Evolutionary conservation across 1,140 invertebrate genomes (phyloP), one percentile per base, ranked within the genome.

Genomic region (Ceratina calcarata): DNA sequence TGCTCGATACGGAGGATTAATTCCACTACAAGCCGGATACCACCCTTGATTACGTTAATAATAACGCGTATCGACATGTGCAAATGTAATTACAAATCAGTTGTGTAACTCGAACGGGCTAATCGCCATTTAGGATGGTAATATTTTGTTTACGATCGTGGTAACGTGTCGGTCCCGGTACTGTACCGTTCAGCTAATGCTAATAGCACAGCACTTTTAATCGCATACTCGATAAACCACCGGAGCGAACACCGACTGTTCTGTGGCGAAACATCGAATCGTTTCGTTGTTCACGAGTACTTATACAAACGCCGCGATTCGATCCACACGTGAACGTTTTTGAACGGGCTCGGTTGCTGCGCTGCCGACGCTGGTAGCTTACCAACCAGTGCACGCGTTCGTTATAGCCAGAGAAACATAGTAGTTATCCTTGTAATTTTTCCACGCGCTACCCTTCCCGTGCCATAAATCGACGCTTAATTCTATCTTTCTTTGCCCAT

Each of bases 91-190:
- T 83, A 80, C 66, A 53, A 6, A 27, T 15, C 55, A 16, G 20
- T 84, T 84, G 13, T 61, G 49, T 32, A 80, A 80, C 55, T 45
- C 58, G 80, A 82, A 75, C 73, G 65, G 45, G 55, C 61, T 70
- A 76, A 81, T 81, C 68, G 24, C 58, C 70, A 55, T 73, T 71
- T 51, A 45, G 3, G 16, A 73, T 58, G 75, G 37, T 58, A 53
- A 72, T 57, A 65, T 64, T 84, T 84, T 76, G 79, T 69, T 84
- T 84, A 76, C 49, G 72, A 84, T 84, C 67, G 75, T 55, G 15
- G 58, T 80, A 74, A 80, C 16, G 27, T 53, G 65, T 55, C 24
- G 61, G 20, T 15, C 20, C 24, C 53, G 45, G 16, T n/a, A 22
- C 20, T 3, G 45, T 18, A 15, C 0, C 7, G 37, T 24, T 61